Evolutionary conservation across 2,113 vertebrate genomes (phyloP), one percentile per base, ranked within the genome.

Genomic region (Perca fluviatilis): DNA sequence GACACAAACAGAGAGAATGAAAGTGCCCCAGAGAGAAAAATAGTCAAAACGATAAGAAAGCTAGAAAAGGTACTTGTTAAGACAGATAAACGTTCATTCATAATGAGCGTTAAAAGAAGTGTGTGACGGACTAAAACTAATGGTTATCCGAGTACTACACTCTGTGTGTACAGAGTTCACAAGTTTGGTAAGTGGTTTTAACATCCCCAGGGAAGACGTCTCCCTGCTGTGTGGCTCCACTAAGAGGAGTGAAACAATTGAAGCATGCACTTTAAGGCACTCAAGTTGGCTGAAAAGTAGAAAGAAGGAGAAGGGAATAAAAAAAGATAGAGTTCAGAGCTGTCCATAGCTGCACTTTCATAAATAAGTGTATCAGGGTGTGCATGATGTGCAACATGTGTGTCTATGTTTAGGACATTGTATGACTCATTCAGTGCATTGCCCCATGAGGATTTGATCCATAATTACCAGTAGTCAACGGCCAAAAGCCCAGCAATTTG

Each of bases 101-200:
- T 80, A 88, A 88, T 81, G 25, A 79, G 61, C 70, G 33, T 51
- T 54, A 14, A 62, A 70, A 58, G 27, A 77, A 64, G 70, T 6
- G 53, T 46, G 33, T 74, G 68, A 71, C 66, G 54, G 72, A 69
- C 50, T 58, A 53, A 74, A 72, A 61, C 63, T 54, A 84, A 83
- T 85, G 69, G 68, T 57, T 36, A 53, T 61, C 56, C 47, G 46
- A 66, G 71, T 74, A 57, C 69, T 69, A 53, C 46, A 77, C 72
- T 67, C 40, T 54, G 27, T 77, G 73, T 65, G 74, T 57, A 51
- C 33, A 73, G 60, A 80, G 58, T 19, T 65, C 68, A 75, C 46
- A 76, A 69, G 82, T 80, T 68, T 64, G 43, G 66, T 87, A 77
- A 91, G 89, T 88, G 89, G 76, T 83, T 92, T 73, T 91, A 77